Evolutionary conservation across 2,888 invertebrate genomes (phyloP).

Genomic region (Dromius quadrimaculatus): DNA sequence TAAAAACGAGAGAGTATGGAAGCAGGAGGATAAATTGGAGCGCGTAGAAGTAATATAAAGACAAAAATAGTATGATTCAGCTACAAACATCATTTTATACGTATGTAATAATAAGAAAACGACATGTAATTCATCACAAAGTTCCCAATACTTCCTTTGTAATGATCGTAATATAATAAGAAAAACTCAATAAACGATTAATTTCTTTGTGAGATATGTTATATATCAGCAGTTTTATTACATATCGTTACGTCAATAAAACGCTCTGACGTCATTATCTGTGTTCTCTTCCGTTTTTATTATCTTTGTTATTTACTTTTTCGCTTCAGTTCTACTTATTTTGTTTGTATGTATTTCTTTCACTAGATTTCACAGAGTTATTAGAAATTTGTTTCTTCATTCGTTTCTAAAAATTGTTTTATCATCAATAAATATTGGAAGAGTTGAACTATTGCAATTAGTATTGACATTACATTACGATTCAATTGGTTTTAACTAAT

Average conservation of each 20-base stretch:
- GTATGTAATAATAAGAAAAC: too few relatives aligned
- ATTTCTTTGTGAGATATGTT: background rate
- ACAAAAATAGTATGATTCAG: too few relatives aligned
- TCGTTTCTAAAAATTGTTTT: constrained; percentile 23
- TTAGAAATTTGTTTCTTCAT: constrained; percentile 36
- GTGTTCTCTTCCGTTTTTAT: constrained; percentile 35
- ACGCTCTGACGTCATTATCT: constrained; percentile 26
- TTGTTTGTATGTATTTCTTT: constrained; percentile 25
- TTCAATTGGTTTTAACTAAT: background rate
- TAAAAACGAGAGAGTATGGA: too few relatives aligned
- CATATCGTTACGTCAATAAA: constrained; percentile 27
- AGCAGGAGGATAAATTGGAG: too few relatives aligned
- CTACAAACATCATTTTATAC: too few relatives aligned
- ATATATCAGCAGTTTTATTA: constrained; percentile 7
- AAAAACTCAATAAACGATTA: background rate
- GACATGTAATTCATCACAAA: too few relatives aligned
- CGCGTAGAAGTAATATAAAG: too few relatives aligned
- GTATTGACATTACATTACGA: constrained; percentile 7
- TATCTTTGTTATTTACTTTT: constrained; percentile 38
- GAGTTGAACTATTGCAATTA: constrained; percentile 30
- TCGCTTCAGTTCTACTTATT: constrained; percentile 9
- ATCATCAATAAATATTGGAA: constrained; percentile 20
- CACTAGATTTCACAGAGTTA: constrained; percentile 24
- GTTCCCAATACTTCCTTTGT: too few relatives aligned
- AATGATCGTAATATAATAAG: too few relatives aligned